Conservation (phyloP, 37 sponge, comb jelly and placozoan species). For the Geodia barretti region DNA sequence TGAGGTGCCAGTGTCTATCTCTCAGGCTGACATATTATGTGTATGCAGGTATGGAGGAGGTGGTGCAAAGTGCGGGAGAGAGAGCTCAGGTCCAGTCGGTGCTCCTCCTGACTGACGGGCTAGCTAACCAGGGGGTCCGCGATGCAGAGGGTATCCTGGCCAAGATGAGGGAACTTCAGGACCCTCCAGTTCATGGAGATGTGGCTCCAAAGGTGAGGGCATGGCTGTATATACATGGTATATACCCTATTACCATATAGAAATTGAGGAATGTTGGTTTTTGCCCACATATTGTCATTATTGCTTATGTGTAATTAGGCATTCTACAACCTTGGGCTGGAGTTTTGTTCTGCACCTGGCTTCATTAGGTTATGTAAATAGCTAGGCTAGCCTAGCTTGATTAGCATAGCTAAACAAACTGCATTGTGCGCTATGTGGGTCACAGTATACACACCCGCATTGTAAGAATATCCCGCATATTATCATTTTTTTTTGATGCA, state of each 20-base stretch:
- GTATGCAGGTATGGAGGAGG: conserved; percentile 62
- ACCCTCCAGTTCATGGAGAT: conserved; percentile 1
- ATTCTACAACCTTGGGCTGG: not conserved
- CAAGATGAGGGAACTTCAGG: conserved; percentile 67
- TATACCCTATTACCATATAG: not conserved
- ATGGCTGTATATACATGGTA: not conserved
- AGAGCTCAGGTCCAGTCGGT: conserved; percentile 87
- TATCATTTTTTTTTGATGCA: too few relatives aligned
- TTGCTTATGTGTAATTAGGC: too few relatives aligned
- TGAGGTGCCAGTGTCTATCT: too few relatives aligned
- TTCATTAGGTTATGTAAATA: too few relatives aligned
- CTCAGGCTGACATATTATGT: too few relatives aligned
- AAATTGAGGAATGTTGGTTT: not conserved
- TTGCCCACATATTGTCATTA: too few relatives aligned
- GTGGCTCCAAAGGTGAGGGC: conserved; percentile 1
- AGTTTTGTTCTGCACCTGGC: not conserved
- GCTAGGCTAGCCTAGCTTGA: not conserved
- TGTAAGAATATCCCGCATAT: too few relatives aligned
- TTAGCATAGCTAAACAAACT: not conserved
- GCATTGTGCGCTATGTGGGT: too few relatives aligned
- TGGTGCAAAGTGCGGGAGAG: conserved; percentile 23
- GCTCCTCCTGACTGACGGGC: conserved; percentile 89
- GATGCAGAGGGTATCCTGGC: conserved; percentile 55
- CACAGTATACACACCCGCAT: too few relatives aligned
- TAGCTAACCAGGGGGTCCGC: conserved; percentile 77